These are phyloP conservation scores for Drosophila mulleri DNA, from an alignment of 2,888 invertebrate species.

Conservation along the genomic window DNA sequence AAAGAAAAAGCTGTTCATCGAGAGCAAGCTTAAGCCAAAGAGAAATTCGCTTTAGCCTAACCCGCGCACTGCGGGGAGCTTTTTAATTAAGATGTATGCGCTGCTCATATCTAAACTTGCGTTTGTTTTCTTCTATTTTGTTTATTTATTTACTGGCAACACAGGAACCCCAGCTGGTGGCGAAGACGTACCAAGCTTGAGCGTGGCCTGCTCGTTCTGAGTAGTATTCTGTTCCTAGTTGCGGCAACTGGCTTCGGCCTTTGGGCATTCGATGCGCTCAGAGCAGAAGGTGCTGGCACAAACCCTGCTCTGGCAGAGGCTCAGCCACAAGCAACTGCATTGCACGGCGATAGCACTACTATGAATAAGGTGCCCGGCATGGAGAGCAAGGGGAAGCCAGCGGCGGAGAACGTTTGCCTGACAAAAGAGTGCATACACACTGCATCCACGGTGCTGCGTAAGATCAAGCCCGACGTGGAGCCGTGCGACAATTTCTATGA, in stretches of 20 bases:
- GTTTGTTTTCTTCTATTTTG: neutral
- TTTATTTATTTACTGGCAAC: neutral
- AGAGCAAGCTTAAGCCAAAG: conserved; percentile 37
- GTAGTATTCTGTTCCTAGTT: conserved; percentile 87
- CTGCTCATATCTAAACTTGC: conserved; percentile 2
- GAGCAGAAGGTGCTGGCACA: neutral
- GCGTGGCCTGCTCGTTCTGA: conserved; percentile 88
- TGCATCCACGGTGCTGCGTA: conserved; percentile 88
- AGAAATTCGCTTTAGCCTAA: conserved; percentile 51
- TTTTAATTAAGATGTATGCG: conserved; percentile 53
- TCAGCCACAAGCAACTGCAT: conserved; percentile 72
- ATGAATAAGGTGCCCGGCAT: conserved; percentile 65
- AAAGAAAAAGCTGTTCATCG: conserved; percentile 14
- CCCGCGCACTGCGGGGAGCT: conserved; percentile 12
- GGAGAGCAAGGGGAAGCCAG: conserved; percentile 70
- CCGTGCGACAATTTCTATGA: conserved; percentile 92
- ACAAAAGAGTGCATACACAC: conserved; percentile 92
- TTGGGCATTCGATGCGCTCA: conserved; percentile 81
- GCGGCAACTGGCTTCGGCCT: conserved; percentile 87
- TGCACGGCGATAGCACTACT: conserved; percentile 65
- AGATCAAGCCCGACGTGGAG: conserved; percentile 88
- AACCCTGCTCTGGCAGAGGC: conserved; percentile 2
- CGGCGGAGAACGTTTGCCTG: conserved; percentile 87
- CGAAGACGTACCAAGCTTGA: conserved; percentile 90
- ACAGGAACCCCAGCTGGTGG: conserved; percentile 93